Evolutionary conservation across 2,113 vertebrate species (phyloP).

Genomic region (Eptesicus fuscus): DNA sequence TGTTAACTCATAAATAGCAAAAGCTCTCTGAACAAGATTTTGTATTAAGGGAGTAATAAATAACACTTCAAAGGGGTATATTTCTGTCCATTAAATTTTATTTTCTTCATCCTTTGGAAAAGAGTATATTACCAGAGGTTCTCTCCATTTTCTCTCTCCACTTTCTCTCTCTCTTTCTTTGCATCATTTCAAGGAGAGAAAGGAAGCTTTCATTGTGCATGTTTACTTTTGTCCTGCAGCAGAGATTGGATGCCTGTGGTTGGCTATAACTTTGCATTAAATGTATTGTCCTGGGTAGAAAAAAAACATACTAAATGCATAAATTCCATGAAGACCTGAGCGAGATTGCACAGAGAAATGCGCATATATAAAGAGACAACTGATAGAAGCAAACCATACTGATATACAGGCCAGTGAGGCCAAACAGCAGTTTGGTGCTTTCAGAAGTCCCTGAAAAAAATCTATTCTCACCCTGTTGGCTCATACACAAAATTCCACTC

Average conservation of each 20-base stretch:
- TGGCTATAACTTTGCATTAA: neutral
- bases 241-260: neutral
- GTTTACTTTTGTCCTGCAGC: neutral
- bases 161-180: neutral
- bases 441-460: neutral
- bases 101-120: constrained; percentile 34
- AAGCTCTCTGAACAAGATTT: constrained; percentile 13
- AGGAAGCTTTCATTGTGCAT: neutral
- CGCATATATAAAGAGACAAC: neutral
- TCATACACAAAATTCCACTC: neutral
- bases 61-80: neutral
- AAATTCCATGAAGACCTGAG: neutral
- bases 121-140: neutral
- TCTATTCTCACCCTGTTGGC: neutral
- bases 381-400: neutral
- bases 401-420: neutral
- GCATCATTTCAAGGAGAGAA: neutral
- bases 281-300: neutral
- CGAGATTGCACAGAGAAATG: neutral
- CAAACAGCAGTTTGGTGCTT: neutral
- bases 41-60: neutral
- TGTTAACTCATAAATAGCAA: constrained; percentile 9
- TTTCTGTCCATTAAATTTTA: constrained; percentile 36
- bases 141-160: neutral
- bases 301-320: neutral